Evolutionary conservation across 2,888 invertebrate species (phyloP).

Genomic region (Phaonia tiefii): DNA sequence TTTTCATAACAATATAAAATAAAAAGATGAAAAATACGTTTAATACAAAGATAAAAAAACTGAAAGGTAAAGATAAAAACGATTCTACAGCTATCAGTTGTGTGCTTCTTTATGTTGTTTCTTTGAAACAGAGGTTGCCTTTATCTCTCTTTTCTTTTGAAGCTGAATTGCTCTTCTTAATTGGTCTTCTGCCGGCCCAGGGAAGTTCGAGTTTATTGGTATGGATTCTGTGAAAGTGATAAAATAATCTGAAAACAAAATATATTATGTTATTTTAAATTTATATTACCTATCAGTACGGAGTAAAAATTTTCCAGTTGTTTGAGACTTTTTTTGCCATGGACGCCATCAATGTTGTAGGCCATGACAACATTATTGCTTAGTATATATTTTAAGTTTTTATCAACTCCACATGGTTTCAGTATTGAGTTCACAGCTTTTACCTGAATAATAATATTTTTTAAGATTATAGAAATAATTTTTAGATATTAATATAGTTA

Average conservation of each 20-base stretch:
- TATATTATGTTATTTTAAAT: background rate
- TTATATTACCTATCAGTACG: background rate
- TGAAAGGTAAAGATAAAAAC: too few species aligned
- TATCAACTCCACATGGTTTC: conserved; percentile 25
- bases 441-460: conserved; percentile 1
- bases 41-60: too few species aligned
- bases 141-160: too few species aligned
- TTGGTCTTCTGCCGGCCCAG: background rate
- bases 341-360: conserved; percentile 45
- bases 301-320: background rate
- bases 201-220: background rate
- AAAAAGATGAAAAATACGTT: too few species aligned
- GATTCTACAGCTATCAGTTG: too few species aligned
- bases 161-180: background rate
- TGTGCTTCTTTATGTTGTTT: too few species aligned
- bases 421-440: conserved; percentile 32
- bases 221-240: background rate
- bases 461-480: background rate
- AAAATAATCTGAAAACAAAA: background rate
- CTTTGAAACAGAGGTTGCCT: too few species aligned
- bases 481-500: background rate
- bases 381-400: conserved; percentile 48
- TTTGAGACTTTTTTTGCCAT: conserved; percentile 15
- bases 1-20: too few species aligned
- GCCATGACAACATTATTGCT: conserved; percentile 23